These are phyloP conservation scores for Anhinga anhinga DNA, from an alignment of 2,113 vertebrate species.

Conservation along the genomic window DNA sequence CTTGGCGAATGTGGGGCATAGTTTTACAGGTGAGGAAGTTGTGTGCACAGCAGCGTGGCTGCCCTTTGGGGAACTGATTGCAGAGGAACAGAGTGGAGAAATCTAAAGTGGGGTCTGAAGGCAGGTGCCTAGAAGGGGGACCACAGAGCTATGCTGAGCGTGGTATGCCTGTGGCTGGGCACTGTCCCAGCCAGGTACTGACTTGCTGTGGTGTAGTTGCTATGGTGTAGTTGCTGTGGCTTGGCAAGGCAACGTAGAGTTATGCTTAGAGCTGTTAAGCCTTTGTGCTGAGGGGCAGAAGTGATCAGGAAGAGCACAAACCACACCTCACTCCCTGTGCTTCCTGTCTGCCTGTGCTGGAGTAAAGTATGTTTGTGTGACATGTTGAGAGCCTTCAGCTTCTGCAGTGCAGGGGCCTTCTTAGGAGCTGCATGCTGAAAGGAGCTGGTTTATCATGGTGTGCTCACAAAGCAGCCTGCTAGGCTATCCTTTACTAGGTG, in stretches of 20 bases:
- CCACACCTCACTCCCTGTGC: rapidly evolving
- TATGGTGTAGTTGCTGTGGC: not conserved
- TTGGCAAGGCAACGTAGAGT: not conserved
- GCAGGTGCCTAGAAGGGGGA: no score
- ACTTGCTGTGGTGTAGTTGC: no score
- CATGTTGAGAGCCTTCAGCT: not conserved
- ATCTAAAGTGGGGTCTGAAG: not conserved
- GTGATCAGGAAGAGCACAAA: not conserved
- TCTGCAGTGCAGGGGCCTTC: not conserved
- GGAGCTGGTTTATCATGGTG: not conserved
- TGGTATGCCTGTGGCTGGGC: rapidly evolving
- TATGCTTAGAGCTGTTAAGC: not conserved
- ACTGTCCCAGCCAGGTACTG: not conserved
- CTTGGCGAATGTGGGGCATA: rapidly evolving
- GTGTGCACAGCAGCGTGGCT: not conserved
- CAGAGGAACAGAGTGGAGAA: not conserved
- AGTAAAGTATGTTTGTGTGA: not conserved
- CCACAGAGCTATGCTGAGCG: not conserved
- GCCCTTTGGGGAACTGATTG: not conserved
- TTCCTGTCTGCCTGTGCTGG: not conserved
- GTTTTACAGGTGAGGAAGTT: not conserved
- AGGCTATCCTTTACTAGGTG: not conserved
- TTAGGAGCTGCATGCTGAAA: not conserved
- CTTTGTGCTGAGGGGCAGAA: not conserved
- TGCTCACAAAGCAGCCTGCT: not conserved